Evolutionary conservation across 2,888 invertebrate genomes (phyloP), one percentile per base, ranked within the genome.

Genomic region (Invenusta paracnida): DNA sequence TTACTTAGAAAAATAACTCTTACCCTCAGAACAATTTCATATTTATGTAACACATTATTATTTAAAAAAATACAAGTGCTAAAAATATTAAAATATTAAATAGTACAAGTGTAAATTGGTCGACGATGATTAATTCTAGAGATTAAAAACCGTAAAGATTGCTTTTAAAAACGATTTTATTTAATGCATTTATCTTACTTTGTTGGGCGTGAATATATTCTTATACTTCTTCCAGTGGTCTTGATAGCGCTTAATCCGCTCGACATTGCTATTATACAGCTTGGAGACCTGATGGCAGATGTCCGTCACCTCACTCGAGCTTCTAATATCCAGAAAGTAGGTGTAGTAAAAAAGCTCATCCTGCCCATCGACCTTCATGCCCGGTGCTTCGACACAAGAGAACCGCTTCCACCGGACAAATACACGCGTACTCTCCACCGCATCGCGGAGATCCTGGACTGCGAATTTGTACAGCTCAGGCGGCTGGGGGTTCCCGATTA

Each of bases 391-490:
- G 0, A 95, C 90, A 89, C 96, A 96, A 0, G 95, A 95, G 13
- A 94, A 94, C 88, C 94, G 93, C 94, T 95, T 95, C 96, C 96
- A 97, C 5, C 96, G 94, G 0, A 94, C 93, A 89, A 96, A 95
- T 0, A 93, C 91, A 17, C 86, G 67, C 5, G 86, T 86, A 2
- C 30, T 31, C 81, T 86, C 87, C 23, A 86, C 31, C 11, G 86
- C 87, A 30, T 86, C 86, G 27, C 86, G 87, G 17, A 86, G 17
- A 23, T 86, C 86, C 30, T 86, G 86, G 1, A 87, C 30, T 17
- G 86, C 86, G 13, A 86, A 73, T 66, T 86, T 86, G 85, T 81
- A 86, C 29, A 86, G 29, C 29, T 86, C 86, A 23, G 86, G 29
- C 0, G 86, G 27, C 30, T 86, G 86, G 11, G 86, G 86, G 67